Percentiles rank a stretch among this genome's conserved stretches.
Evolutionary conservation across 2,888 invertebrate species (phyloP).

Genomic region (Lithophane semibrunnea): DNA sequence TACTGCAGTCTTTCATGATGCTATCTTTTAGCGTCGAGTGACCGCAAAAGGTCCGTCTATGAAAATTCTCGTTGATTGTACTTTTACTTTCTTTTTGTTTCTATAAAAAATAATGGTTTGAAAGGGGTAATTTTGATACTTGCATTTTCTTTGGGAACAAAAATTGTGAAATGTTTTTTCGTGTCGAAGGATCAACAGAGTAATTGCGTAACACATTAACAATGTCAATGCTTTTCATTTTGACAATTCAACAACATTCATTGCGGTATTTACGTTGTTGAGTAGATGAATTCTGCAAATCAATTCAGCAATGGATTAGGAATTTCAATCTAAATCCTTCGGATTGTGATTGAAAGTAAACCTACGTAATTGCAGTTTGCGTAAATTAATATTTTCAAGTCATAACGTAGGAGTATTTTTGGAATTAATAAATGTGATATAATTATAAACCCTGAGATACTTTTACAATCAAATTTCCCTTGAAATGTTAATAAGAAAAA

Average conservation of each 20-base stretch:
- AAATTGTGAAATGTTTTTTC: not conserved
- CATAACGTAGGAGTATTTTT: not conserved
- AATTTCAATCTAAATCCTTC: not conserved
- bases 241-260: not conserved
- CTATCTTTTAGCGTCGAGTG: constrained; percentile 76
- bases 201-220: not conserved
- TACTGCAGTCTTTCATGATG: constrained; percentile 71
- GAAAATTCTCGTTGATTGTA: constrained; percentile 69
- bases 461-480: not conserved
- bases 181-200: not conserved
- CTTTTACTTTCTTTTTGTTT: constrained; percentile 48
- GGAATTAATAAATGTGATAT: not conserved
- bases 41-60: constrained; percentile 73
- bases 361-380: not conserved
- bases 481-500: not conserved
- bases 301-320: not conserved
- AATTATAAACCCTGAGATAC: not conserved
- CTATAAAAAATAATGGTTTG: not conserved
- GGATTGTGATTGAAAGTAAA: not conserved
- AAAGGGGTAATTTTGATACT: not conserved
- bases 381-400: not conserved
- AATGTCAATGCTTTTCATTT: not conserved
- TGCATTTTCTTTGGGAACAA: not conserved
- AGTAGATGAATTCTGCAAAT: not conserved
- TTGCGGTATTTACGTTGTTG: not conserved